Conservation (phyloP, 1,140 invertebrate species). For the Pogonus chalceus region DNA sequence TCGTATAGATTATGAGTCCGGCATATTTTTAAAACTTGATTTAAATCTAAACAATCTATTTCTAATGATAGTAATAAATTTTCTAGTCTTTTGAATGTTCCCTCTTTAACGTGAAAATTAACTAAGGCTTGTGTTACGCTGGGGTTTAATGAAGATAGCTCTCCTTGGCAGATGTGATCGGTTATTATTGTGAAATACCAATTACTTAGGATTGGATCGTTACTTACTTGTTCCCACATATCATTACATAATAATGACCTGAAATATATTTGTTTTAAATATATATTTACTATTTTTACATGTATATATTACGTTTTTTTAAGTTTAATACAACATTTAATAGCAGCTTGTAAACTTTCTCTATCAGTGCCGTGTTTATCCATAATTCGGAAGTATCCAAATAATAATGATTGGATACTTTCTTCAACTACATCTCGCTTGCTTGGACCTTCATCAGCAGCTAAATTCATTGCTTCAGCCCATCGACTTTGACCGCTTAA, state of each 20-base stretch:
- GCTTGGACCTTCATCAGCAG: constrained; percentile 31
- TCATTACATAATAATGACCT: constrained; percentile 34
- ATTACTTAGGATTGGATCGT: constrained; percentile 28
- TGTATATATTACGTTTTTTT: constrained; percentile 35
- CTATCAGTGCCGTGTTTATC: constrained; percentile 28
- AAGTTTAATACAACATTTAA: constrained; percentile 33
- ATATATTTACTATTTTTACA: background rate
- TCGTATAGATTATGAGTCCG: constrained; percentile 70
- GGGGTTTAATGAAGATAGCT: constrained; percentile 42
- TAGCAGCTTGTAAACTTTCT: constrained; percentile 31
- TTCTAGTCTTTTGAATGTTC: constrained; percentile 54
- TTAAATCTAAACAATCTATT: constrained; percentile 77
- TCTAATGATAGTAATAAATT: constrained; percentile 71
- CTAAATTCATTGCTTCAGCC: constrained; percentile 46
- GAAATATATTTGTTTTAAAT: constrained; percentile 14
- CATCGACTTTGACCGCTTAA: constrained; percentile 56
- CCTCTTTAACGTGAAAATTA: constrained; percentile 45
- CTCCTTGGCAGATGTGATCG: constrained; percentile 38
- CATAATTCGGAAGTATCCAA: constrained; percentile 28
- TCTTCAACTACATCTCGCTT: constrained; percentile 19
- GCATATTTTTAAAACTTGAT: constrained; percentile 76
- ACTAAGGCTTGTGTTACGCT: constrained; percentile 58
- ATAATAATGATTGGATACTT: constrained; percentile 24
- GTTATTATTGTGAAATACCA: constrained; percentile 37
- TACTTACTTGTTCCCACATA: constrained; percentile 36